A percentile compares a stretch with the other conserved stretches of the same genome.
phyloP scores from a whole-genome alignment of 1,140 invertebrate species.

The Maniola jurtina region DNA sequence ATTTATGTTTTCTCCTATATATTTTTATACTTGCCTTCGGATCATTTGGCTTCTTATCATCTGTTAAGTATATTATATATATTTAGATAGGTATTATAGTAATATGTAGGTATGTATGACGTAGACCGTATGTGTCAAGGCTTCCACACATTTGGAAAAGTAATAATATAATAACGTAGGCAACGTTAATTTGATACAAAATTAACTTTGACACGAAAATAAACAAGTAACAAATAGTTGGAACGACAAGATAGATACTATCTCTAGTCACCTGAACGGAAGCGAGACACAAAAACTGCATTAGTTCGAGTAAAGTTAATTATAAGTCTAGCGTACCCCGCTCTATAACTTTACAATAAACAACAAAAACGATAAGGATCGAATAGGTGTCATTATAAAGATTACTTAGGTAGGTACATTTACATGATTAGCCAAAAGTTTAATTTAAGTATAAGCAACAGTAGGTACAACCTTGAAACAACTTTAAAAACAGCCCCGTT shows the following conservation, averaged over 20 bases:
- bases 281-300: slow-evolving; percentile 71
- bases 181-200: neutral
- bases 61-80: too few species aligned
- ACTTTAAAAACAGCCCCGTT: too few species aligned
- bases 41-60: too few species aligned
- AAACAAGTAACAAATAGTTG: slow-evolving; percentile 53
- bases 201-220: slow-evolving; percentile 31
- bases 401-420: neutral
- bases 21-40: too few species aligned
- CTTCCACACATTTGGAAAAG: neutral
- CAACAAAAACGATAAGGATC: slow-evolving; percentile 29
- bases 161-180: neutral
- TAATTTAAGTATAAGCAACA: too few species aligned
- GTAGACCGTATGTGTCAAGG: too few species aligned
- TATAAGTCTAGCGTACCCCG: slow-evolving; percentile 42
- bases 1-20: too few species aligned
- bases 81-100: too few species aligned
- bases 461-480: too few species aligned
- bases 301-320: slow-evolving; percentile 62
- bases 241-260: slow-evolving; percentile 57
- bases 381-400: neutral
- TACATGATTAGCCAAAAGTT: too few species aligned
- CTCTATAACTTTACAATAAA: slow-evolving; percentile 39
- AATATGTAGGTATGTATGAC: too few species aligned
- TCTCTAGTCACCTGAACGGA: slow-evolving; percentile 72